Evolutionary conservation across 1,140 invertebrate species (phyloP).

Genomic region (Hypothenemus hampei): DNA sequence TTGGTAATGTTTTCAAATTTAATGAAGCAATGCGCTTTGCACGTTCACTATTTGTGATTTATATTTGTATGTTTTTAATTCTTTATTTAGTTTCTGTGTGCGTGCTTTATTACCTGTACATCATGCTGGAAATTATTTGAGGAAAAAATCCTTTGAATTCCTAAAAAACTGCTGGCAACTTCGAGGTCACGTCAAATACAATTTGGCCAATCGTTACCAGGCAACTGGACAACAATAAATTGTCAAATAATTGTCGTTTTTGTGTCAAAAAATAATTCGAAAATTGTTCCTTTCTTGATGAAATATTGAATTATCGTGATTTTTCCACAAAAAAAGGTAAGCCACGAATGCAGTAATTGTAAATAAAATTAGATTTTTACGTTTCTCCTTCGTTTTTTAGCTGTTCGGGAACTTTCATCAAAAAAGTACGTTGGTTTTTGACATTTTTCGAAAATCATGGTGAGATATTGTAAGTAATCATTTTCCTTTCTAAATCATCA

Average conservation of each 20-base stretch:
- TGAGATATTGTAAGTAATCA: conserved; percentile 19
- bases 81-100: conserved; percentile 6
- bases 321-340: conserved; percentile 14
- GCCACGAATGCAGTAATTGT: background rate
- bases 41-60: background rate
- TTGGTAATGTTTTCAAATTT: no score
- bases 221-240: conserved; percentile 3
- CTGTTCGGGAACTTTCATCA: background rate
- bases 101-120: background rate
- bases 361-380: background rate
- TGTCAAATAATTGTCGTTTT: conserved; percentile 12
- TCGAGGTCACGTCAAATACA: background rate
- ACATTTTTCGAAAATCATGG: conserved; percentile 16
- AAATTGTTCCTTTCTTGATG: conserved; percentile 11
- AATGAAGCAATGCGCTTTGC: conserved; percentile 6
- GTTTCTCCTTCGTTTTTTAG: background rate
- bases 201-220: background rate
- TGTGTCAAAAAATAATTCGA: conserved; percentile 16
- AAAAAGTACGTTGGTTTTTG: conserved; percentile 1
- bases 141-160: background rate
- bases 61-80: conserved; percentile 6
- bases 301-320: conserved; percentile 21
- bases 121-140: background rate
- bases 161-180: background rate
- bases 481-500: background rate